phyloP scores from a whole-genome alignment of 2,888 invertebrate genomes.

The Biston betularia region DNA sequence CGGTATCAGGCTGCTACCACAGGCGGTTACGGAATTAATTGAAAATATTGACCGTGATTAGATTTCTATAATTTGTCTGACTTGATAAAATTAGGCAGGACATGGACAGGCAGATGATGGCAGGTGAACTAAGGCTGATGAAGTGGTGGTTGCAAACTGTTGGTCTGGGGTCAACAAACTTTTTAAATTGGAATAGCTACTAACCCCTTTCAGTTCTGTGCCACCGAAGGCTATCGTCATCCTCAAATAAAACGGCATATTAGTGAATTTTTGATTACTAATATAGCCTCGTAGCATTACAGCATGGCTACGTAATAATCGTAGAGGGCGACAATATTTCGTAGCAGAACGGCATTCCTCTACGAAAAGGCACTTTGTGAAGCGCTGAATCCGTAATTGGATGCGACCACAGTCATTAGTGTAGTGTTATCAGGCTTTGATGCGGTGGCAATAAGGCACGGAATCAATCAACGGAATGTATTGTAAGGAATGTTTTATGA shows the following conservation, averaged over 20 bases:
- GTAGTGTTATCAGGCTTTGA: not conserved
- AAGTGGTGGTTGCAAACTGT: too few species aligned
- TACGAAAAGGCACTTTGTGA: not conserved
- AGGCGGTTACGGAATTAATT: slow-evolving; percentile 1
- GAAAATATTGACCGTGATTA: slow-evolving; percentile 9
- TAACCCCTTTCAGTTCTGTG: too few species aligned
- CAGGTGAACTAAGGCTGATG: too few species aligned
- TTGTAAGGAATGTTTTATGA: not conserved
- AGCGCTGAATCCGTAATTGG: not conserved
- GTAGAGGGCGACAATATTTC: not conserved
- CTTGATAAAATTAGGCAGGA: too few species aligned
- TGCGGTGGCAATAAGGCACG: not conserved
- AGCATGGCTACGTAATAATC: not conserved
- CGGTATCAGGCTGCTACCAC: not conserved
- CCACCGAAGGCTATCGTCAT: too few species aligned
- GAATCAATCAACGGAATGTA: not conserved
- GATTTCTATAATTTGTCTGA: slow-evolving; percentile 23
- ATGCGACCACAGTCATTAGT: not conserved
- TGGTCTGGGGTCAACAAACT: too few species aligned
- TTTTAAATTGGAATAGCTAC: too few species aligned
- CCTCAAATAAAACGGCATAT: too few species aligned
- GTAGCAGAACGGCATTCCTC: not conserved
- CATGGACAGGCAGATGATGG: too few species aligned
- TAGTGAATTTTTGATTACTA: too few species aligned
- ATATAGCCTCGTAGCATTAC: not conserved